phyloP scores from a whole-genome alignment of 2,888 invertebrate species.

The Oxytorus armatus region DNA sequence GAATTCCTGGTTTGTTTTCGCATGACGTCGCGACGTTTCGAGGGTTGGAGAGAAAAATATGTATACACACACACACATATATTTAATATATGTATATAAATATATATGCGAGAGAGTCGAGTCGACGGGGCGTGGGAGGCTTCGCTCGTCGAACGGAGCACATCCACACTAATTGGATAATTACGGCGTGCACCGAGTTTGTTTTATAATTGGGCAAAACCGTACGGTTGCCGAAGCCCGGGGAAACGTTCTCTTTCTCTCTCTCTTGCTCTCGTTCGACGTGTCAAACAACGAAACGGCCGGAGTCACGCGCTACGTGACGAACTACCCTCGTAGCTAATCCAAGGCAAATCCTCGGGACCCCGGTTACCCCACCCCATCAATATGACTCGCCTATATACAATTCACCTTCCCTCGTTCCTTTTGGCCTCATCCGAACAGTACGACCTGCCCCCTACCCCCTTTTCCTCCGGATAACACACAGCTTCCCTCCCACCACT shows the following conservation, averaged over 20 bases:
- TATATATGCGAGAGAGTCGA: conserved; percentile 28
- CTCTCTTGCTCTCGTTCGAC: conserved; percentile 76
- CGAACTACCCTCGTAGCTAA: conserved; percentile 83
- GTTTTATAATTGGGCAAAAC: conserved; percentile 84
- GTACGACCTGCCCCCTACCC: conserved; percentile 51
- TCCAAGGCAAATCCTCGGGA: conserved; percentile 70
- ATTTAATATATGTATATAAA: not conserved
- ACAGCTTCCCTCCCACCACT: conserved; percentile 22
- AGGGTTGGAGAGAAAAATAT: conserved; percentile 37
- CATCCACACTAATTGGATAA: conserved; percentile 84
- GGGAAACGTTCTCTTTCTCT: conserved; percentile 41
- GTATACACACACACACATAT: not conserved
- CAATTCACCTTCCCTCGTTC: conserved; percentile 68
- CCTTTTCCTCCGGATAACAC: conserved; percentile 49
- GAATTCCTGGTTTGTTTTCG: conserved; percentile 57
- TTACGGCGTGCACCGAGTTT: conserved; percentile 83
- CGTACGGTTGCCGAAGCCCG: conserved; percentile 73
- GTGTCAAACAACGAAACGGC: conserved; percentile 83
- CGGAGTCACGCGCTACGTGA: conserved; percentile 84
- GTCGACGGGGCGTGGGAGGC: conserved; percentile 55
- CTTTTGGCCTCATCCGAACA: conserved; percentile 55
- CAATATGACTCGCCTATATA: conserved; percentile 43
- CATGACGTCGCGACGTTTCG: conserved; percentile 57
- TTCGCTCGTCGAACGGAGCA: conserved; percentile 69
- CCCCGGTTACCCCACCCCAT: conserved; percentile 72